phyloP scores from a whole-genome alignment of 2,888 invertebrate species.

The Polymixis lichenea region DNA sequence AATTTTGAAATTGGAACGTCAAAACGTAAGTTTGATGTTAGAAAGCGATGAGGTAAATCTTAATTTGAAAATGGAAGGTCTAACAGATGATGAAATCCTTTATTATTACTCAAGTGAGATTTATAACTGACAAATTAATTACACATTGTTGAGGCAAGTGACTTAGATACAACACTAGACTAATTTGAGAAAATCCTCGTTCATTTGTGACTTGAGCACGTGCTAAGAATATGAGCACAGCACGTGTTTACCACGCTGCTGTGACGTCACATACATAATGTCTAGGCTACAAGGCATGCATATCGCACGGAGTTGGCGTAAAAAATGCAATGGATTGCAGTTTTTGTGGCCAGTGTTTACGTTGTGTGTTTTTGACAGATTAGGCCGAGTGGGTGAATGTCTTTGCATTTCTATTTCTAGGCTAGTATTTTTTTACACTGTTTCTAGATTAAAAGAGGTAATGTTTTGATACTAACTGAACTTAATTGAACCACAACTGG shows the following conservation, averaged over 20 bases:
- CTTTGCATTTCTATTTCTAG: constrained; percentile 1
- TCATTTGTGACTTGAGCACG: constrained; percentile 42
- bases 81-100: too few species aligned
- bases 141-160: constrained; percentile 1
- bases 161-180: neutral
- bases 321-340: constrained; percentile 28
- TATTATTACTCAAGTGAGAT: neutral
- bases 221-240: constrained; percentile 42
- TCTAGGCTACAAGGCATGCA: constrained; percentile 43
- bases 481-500: too few species aligned
- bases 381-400: constrained; percentile 10
- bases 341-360: constrained; percentile 48
- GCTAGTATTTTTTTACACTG: neutral
- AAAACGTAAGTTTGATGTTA: neutral
- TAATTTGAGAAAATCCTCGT: constrained; percentile 45
- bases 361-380: constrained; percentile 41
- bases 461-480: neutral
- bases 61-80: constrained; percentile 10
- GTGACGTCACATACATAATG: constrained; percentile 46
- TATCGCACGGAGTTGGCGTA: constrained; percentile 25
- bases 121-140: neutral
- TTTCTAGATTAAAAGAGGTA: neutral
- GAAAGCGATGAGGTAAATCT: too few species aligned
- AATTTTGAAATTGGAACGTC: constrained; percentile 2
- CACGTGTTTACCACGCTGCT: constrained; percentile 51